These are phyloP conservation scores for Sinhomidia bicolor DNA, from an alignment of 2,888 invertebrate species.

Conservation along the genomic window DNA sequence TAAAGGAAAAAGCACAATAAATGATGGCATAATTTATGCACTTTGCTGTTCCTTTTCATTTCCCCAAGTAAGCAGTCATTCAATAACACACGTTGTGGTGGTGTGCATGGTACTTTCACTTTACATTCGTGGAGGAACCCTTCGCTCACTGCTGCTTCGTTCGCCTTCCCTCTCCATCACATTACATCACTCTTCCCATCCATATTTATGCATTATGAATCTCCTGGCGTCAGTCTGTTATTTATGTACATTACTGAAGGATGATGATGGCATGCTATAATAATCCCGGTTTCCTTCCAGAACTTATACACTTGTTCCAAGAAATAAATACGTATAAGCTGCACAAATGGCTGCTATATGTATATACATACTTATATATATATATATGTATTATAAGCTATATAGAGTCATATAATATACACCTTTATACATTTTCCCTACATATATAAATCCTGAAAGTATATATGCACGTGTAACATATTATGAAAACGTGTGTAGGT, in stretches of 20 bases:
- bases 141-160: too few relatives aligned
- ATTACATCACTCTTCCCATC: constrained; percentile 10
- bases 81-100: neutral
- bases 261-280: neutral
- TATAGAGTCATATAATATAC: too few relatives aligned
- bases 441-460: too few relatives aligned
- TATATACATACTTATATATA: too few relatives aligned
- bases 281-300: neutral
- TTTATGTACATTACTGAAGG: neutral
- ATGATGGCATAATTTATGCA: constrained; percentile 11
- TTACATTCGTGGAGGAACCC: neutral
- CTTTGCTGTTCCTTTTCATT: neutral
- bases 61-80: neutral
- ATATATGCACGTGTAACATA: too few relatives aligned
- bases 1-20: neutral
- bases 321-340: neutral
- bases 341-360: too few relatives aligned
- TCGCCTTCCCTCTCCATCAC: too few relatives aligned
- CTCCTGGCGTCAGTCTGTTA: constrained; percentile 23
- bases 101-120: neutral
- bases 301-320: neutral
- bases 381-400: too few relatives aligned
- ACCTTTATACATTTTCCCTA: too few relatives aligned
- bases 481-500: too few relatives aligned
- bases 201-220: constrained; percentile 31